Conservation (phyloP, 2,113 vertebrate genomes). For the Nothocercus julius region DNA sequence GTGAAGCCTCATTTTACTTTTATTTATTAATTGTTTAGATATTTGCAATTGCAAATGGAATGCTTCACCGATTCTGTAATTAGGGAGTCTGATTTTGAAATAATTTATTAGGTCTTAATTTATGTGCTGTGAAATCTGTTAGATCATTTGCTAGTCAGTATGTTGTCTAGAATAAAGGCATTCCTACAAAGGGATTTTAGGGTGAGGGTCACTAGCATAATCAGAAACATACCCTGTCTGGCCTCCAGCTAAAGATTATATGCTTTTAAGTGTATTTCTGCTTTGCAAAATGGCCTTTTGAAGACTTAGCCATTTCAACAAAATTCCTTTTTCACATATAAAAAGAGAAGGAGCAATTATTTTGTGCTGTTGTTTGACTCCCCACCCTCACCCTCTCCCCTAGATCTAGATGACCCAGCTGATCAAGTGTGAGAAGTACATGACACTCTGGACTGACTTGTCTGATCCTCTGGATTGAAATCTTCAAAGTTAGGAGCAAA, state of each 20-base stretch:
- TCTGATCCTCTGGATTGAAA: conserved; percentile 49
- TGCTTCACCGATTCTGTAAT: conserved; percentile 73
- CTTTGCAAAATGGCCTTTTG: conserved; percentile 75
- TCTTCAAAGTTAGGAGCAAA: conserved; percentile 49
- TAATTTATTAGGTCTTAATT: conserved; percentile 83
- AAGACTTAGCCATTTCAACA: conserved; percentile 67
- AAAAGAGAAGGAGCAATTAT: conserved; percentile 73
- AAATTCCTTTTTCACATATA: conserved; percentile 66
- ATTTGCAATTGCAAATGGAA: conserved; percentile 66
- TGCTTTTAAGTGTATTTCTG: conserved; percentile 79
- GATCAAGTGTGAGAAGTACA: conserved; percentile 60
- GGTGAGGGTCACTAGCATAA: conserved; percentile 83
- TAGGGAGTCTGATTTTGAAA: conserved; percentile 76
- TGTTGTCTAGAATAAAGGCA: conserved; percentile 81
- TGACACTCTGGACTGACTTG: not conserved
- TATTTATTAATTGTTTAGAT: conserved; percentile 73
- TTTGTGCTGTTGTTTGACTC: conserved; percentile 67
- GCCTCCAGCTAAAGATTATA: conserved; percentile 77
- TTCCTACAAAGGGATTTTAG: conserved; percentile 83
- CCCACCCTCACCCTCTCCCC: not conserved
- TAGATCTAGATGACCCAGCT: conserved; percentile 48
- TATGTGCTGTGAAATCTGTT: conserved; percentile 88
- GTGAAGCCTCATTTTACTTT: not conserved
- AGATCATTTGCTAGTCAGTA: conserved; percentile 84
- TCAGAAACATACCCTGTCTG: conserved; percentile 81